Percentiles rank a stretch among this genome's conserved stretches.
phyloP scores from a whole-genome alignment of 2,888 invertebrate genomes.

The Microctonus aethiopoides region DNA sequence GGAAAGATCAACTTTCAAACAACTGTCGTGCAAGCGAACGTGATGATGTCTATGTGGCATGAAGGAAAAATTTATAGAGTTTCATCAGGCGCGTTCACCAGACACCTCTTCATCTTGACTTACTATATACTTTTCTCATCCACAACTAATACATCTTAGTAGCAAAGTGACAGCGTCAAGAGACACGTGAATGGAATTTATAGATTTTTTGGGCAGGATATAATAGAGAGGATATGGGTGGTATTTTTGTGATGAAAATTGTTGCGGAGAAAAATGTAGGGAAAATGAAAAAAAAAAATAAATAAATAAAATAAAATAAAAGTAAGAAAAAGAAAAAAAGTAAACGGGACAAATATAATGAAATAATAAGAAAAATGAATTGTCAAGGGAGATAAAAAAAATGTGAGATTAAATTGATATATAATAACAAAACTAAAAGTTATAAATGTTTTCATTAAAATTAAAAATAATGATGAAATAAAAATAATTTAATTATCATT shows the following conservation, averaged over 20 bases:
- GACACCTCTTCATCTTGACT: not conserved
- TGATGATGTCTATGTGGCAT: not conserved
- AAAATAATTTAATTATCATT: too few species aligned
- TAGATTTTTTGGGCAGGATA: not conserved
- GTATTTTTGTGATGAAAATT: not conserved
- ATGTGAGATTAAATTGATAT: not conserved
- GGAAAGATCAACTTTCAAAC: constrained; percentile 11
- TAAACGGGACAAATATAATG: not conserved
- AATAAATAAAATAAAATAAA: too few species aligned
- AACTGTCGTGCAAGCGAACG: not conserved
- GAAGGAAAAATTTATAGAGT: constrained; percentile 15
- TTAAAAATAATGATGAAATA: too few species aligned
- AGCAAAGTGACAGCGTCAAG: not conserved
- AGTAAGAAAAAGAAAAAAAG: not conserved
- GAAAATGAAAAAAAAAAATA: too few species aligned
- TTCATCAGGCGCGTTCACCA: constrained; percentile 1
- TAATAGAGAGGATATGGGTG: not conserved
- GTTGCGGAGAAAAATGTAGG: not conserved
- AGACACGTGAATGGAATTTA: not conserved
- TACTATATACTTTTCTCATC: constrained; percentile 4
- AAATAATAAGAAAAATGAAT: constrained; percentile 1
- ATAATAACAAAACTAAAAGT: not conserved
- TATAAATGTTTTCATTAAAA: not conserved
- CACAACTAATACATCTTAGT: not conserved
- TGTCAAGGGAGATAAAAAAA: too few species aligned